Conservation (phyloP, 1,140 invertebrate genomes). For the Hycleus phaleratus region DNA sequence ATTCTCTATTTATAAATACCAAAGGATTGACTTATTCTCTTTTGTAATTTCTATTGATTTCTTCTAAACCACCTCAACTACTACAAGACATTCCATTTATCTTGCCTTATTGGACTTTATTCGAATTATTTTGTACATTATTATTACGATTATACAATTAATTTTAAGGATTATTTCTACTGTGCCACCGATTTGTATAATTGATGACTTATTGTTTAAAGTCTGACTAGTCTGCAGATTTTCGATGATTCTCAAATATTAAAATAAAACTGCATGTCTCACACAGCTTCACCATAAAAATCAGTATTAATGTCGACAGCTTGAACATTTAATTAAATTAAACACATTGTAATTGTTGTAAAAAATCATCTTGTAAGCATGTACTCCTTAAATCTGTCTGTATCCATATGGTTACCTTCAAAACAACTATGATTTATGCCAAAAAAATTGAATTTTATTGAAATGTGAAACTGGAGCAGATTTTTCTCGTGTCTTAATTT, state of each 20-base stretch:
- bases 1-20: constrained; percentile 4
- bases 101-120: too few species aligned
- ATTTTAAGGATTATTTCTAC: too few species aligned
- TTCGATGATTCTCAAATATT: not conserved
- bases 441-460: constrained; percentile 6
- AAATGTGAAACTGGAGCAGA: constrained; percentile 10
- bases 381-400: too few species aligned
- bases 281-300: not conserved
- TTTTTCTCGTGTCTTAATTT: not conserved
- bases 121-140: too few species aligned
- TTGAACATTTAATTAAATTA: not conserved
- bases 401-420: not conserved
- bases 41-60: not conserved
- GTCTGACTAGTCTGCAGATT: not conserved
- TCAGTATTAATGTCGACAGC: not conserved
- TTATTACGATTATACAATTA: too few species aligned
- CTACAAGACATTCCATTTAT: not conserved
- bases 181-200: too few species aligned
- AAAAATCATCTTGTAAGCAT: too few species aligned
- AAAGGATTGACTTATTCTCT: constrained; percentile 6
- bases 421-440: not conserved
- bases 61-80: too few species aligned
- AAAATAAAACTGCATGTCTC: not conserved
- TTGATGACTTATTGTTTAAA: too few species aligned
- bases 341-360: not conserved